Evolutionary conservation across 2,888 invertebrate genomes (phyloP), one percentile per base, ranked within the genome.

Genomic region (Eubasilissa splendida): DNA sequence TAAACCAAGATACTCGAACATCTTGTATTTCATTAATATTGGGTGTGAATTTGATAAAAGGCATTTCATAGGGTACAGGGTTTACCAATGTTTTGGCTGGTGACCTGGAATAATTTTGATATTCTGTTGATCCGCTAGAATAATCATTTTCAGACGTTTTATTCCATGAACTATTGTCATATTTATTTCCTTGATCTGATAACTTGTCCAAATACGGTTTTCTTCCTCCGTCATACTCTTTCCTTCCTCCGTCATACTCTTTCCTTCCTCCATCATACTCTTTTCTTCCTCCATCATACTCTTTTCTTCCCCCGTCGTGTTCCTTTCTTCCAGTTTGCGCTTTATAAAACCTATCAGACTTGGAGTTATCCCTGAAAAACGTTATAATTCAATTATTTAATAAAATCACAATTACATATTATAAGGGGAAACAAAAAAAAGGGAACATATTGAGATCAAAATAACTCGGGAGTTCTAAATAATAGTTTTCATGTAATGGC

Each of bases 1-100:
- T 92, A 86, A 95, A 95, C 95, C 96, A 96, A 2, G 94, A 93
- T 59, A 96, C 91, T 2, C 91, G 89, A 0, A 94, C 90, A 79
- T 92, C 91, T 76, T 78, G 68, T n/a, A 33, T 75, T 7, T 63
- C 14, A 33, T 33, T 31, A 14, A 74, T 60, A 22, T 81, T 56
- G 11, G 73, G 50, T 22, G 14, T 68, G 50, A 22, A 81, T 53
- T 73, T 66, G 68, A 22, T 42, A 66, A 76, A 83, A 22, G 76
- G 71, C 1, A 77, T 79, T 58, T 82, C 77, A 42, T 77, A 58
- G 4, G 82, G 60, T 10, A 75, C 79, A 4, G 83, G 83, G 63
- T 82, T 77, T 4, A 10, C 50, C 22, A 76, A 50, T 8, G 22
- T 66, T 22, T 80, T 75, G 11, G 68, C 59, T 31, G 68, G 50